Percentiles rank a stretch among this genome's conserved stretches.
Evolutionary conservation across 2,888 invertebrate genomes (phyloP).

Genomic region (Chrysodeixis includens): DNA sequence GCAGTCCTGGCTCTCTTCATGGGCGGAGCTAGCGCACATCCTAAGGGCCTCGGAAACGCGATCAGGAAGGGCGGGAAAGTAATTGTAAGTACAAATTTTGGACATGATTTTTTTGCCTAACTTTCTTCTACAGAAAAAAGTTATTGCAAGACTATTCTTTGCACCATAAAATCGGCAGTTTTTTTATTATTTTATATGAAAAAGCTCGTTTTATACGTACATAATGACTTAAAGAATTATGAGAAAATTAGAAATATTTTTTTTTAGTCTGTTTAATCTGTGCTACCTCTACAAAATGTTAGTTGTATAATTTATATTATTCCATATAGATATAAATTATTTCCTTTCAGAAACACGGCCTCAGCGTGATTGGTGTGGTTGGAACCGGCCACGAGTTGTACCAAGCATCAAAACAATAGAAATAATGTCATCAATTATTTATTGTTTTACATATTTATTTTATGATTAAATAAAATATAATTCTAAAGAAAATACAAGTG

Average conservation of each 20-base stretch:
- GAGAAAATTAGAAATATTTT: too few species aligned
- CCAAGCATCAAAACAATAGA: slow-evolving; percentile 38
- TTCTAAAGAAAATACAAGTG: not conserved
- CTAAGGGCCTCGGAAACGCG: slow-evolving; percentile 35
- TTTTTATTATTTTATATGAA: too few species aligned
- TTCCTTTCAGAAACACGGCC: slow-evolving; percentile 50
- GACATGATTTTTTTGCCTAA: too few species aligned
- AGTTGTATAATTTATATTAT: too few species aligned
- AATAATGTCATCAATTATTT: not conserved
- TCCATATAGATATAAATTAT: too few species aligned
- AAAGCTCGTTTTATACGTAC: too few species aligned
- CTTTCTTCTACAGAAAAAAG: too few species aligned
- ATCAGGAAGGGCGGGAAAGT: slow-evolving; percentile 61
- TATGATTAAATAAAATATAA: not conserved
- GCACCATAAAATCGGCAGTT: too few species aligned
- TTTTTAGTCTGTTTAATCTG: too few species aligned
- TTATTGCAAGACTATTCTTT: too few species aligned
- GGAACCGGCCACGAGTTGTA: slow-evolving; percentile 63
- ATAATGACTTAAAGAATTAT: too few species aligned
- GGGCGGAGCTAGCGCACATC: slow-evolving; percentile 28
- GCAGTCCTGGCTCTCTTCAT: slow-evolving; percentile 35
- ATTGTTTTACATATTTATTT: not conserved
- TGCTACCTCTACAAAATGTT: too few species aligned
- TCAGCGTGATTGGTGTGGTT: slow-evolving; percentile 55
- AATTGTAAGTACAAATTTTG: slow-evolving; percentile 60